Evolutionary conservation across 2,888 invertebrate genomes (phyloP), one percentile per base, ranked within the genome.

Genomic region (Caenorhabditis wallacei): DNA sequence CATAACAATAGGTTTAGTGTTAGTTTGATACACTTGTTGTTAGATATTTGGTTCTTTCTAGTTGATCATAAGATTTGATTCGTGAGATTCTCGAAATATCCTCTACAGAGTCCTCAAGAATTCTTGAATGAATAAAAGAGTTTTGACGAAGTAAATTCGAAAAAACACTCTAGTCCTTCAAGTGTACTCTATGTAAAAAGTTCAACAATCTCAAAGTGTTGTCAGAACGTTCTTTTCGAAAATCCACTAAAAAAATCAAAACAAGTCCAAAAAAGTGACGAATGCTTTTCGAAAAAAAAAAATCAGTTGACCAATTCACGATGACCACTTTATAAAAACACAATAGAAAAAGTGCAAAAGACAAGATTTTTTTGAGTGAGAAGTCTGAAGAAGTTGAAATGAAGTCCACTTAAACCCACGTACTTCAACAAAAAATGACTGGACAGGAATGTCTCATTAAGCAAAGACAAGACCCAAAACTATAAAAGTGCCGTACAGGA

Each of bases 351-450:
- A 66, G 51, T 53, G 53, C 66, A 66, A 59, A 59, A 59, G 35
- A 66, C 66, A 16, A 66, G 66, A 53, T 66, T 66, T 66, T 64
- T 20, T 37, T 22, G 35, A 46, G 18, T 46, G 26, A 43, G 43
- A 18, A n/a, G 48, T 20, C 24, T 40, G 63, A 63, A 46, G 64
- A 43, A 46, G 61, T 61, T 61, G 61, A 61, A 43, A 61, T 46
- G 37, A 61, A 43, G 20, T 59, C 61, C 61, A 61, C 61, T 61
- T 26, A 61, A 61, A 64, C 35, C 64, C n/a, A 61, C 43, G 26
- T 13, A 51, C 48, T 24, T 16, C 35, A 35, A 63, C 26, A 63
- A 64, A 64, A 64, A 64, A 43, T 61, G 61, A 26, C 61, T 61
- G 61, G 61, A 43, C 43, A 43, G 61, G 61, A 43, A 61, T 61